A percentile compares a stretch with the other conserved stretches of the same genome.
Evolutionary conservation across 2,888 invertebrate species (phyloP).

Genomic region (Archaeoteleia sp.): DNA sequence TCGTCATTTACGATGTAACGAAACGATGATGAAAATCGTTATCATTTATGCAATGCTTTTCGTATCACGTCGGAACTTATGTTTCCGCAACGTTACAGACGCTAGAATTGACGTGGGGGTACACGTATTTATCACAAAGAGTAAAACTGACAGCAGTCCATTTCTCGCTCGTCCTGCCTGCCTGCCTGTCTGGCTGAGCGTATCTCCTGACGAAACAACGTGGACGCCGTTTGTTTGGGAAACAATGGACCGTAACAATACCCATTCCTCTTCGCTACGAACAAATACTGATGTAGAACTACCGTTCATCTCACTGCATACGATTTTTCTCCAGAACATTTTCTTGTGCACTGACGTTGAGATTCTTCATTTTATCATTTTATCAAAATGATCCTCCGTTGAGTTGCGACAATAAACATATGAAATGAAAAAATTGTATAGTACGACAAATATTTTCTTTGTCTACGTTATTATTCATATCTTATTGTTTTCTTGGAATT

Average conservation of each 20-base stretch:
- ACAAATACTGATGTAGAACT: constrained; percentile 37
- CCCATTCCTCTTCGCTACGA: constrained; percentile 63
- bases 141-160: constrained; percentile 74
- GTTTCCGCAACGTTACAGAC: constrained; percentile 56
- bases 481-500: no score
- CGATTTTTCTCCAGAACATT: constrained; percentile 50
- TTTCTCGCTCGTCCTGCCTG: constrained; percentile 72
- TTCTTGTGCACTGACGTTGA: constrained; percentile 41
- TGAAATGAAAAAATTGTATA: no score
- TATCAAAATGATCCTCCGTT: constrained; percentile 33
- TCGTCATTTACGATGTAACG: constrained; percentile 27
- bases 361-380: constrained; percentile 44
- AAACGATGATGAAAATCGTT: constrained; percentile 47
- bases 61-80: constrained; percentile 47
- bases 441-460: no score
- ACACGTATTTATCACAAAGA: constrained; percentile 70
- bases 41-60: constrained; percentile 38
- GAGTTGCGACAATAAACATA: not conserved
- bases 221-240: constrained; percentile 73
- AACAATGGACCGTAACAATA: constrained; percentile 74
- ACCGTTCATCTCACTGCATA: constrained; percentile 41
- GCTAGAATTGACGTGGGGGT: constrained; percentile 34
- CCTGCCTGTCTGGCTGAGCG: constrained; percentile 67
- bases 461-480: no score
- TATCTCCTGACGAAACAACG: constrained; percentile 73